Base-by-base conservation (phyloP, 53 echinoderm and acorn worm genomes). In the Actinopyga echinites region DNA sequence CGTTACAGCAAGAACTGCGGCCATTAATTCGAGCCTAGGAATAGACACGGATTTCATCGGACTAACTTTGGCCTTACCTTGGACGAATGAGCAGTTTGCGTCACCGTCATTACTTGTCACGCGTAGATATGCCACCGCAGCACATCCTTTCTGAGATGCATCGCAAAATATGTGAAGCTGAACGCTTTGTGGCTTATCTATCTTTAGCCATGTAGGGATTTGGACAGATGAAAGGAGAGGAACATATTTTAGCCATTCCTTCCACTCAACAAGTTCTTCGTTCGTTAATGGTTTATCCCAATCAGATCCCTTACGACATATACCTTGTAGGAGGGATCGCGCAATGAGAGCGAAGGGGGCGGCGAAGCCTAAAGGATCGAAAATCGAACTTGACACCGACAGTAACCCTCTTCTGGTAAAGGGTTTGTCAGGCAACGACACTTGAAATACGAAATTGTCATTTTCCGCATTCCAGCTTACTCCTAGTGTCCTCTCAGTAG, bases 371-470 rank as follows among this genome's bases (percentile, higher is more conserved):
- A 6, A 88, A 22, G 90, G 88, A 28, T 93, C 93, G 84, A 87
- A 90, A 26, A 93, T 54, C 5, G 90, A 90, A 37, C 91, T 91
- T 23, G 79, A 69, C 0, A 84, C 74, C 1, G 93, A 87, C 38
- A 90, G 79, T 29, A 93, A 84, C 32, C 91, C 91, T 74, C 91
- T 59, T 80, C 91, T 88, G 15, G 89, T 93, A 9, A 79, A 61
- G 26, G 89, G 77, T 73, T 82, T 67, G 9, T 86, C 82, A 65
- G 68, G 78, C 21, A 83, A 29, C 0, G 40, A 63, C 5, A 84
- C 69, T n/a, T 86, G 79, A 45, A 86, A 93, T 28, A 88, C 74
- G 25, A 86, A 79, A 23, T 66, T 86, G 83, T 93, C 89, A 11
- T 78, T 71, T 42, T 81, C 67, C 11, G 80, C 84, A 69, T 82